Conservation (phyloP, 1,140 invertebrate species). For the Acromyrmex echinatior region DNA sequence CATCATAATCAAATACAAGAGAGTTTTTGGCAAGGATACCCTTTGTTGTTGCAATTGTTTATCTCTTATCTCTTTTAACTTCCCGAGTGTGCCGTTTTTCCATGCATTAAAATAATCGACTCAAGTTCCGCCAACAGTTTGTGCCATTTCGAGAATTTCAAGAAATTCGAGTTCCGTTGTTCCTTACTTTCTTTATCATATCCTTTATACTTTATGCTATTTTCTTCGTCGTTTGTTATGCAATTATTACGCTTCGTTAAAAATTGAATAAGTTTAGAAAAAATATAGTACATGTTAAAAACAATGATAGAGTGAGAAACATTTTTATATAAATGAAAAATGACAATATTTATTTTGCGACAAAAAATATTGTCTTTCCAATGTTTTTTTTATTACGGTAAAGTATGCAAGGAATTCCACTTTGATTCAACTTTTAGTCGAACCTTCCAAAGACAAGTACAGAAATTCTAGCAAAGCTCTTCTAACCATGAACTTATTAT, state of each 20-base stretch:
- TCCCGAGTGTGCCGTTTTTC: constrained; percentile 15
- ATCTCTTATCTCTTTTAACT: constrained; percentile 28
- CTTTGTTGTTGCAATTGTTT: constrained; percentile 53
- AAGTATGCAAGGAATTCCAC: background rate
- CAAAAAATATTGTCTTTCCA: background rate
- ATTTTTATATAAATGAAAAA: background rate
- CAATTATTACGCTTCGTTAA: constrained; percentile 35
- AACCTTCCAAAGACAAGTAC: constrained; percentile 31
- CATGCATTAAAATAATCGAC: constrained; percentile 75
- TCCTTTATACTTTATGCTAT: constrained; percentile 1
- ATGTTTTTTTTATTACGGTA: background rate
- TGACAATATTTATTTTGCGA: background rate
- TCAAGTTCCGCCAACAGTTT: constrained; percentile 61
- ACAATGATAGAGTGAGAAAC: background rate
- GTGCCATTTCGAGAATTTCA: constrained; percentile 13
- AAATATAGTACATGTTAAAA: background rate
- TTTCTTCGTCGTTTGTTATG: background rate
- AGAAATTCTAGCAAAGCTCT: constrained; percentile 56
- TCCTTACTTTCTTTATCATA: constrained; percentile 19
- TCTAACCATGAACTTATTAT: constrained; percentile 72
- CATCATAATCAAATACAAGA: constrained; percentile 42
- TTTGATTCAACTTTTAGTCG: constrained; percentile 66
- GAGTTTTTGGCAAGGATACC: background rate
- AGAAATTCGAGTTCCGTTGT: background rate
- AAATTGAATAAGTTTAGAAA: background rate